A percentile compares a stretch with the other conserved stretches of the same genome.
Conservation (phyloP, 2,113 vertebrate species). For the Clarias magur region DNA sequence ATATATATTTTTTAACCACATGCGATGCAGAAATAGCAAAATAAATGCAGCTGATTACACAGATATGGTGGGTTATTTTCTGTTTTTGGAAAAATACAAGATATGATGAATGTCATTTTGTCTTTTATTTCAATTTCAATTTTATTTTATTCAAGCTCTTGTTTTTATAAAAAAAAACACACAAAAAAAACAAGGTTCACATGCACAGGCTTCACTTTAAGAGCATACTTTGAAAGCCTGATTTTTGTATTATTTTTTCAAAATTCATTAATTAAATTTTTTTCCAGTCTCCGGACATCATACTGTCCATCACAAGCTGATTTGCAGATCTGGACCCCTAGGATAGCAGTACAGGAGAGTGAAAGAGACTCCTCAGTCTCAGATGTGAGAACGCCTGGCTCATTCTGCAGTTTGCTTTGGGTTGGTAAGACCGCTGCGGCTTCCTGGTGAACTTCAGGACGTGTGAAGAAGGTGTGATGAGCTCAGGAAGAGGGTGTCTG, state of each 20-base stretch:
- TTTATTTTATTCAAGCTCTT: too few species aligned
- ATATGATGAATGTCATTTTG: neutral
- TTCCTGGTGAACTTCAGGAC: neutral
- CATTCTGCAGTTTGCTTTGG: neutral
- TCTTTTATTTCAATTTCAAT: too few species aligned
- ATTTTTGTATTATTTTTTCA: neutral
- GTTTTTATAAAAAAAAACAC: neutral
- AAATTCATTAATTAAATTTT: too few species aligned
- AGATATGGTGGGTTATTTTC: neutral
- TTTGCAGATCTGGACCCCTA: neutral
- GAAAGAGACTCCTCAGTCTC: conserved; percentile 39
- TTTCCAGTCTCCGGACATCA: neutral
- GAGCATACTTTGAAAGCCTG: neutral
- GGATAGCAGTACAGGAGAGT: conserved; percentile 18
- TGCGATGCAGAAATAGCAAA: neutral
- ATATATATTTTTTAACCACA: neutral
- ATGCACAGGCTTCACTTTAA: too few species aligned
- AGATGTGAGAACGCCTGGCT: too few species aligned
- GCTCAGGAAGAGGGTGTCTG: neutral
- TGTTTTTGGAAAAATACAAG: neutral
- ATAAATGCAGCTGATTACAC: neutral
- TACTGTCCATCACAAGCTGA: neutral
- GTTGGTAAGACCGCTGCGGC: conserved; percentile 23
- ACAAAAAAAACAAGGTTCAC: too few species aligned
- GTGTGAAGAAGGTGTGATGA: neutral